Evolutionary conservation across 2,888 invertebrate genomes (phyloP), one percentile per base, ranked within the genome.

Genomic region (Apodemia duryi): DNA sequence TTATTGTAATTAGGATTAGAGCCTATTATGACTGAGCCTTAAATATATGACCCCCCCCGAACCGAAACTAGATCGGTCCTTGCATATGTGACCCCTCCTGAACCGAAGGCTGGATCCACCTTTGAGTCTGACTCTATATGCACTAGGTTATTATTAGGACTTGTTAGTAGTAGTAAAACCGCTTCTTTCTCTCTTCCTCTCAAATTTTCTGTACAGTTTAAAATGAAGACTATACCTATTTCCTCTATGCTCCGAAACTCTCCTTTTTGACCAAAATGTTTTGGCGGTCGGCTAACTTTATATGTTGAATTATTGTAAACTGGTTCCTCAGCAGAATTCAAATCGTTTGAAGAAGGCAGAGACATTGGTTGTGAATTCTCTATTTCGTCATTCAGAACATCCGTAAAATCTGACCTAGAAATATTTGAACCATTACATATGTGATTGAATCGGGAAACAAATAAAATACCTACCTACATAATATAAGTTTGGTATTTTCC

Each of bases 161-260:
- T 35, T 35, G 6, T 38, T 38, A 7, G 38, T 38, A 7, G 38
- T 38, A 7, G 7, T 38, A 1, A 38, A 38, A 38, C 38, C 38
- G 38, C 38, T 7, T 7, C 7, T 7, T 38, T 38, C 38, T 38
- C 38, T 38, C 38, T 38, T 38, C 38, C 7, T 38, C 38, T 38
- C 6, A 38, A 38, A 1, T 38, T 7, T 7, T 38, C 38, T 38
- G 10, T 11, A 3, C 43, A 43, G 46, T 46, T 35, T 63, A 57
- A 11, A 54, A 28, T 35, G 41, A 51, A n/a, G 41, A 57, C 0
- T 41, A 66, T 64, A 88, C 91, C 88, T 66, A 91, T 85, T 83
- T 91, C 91, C 69, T 88, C 83, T 28, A 81, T 72, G 70, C 88
- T 83, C 52, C 91, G 79, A 69, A 88, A 86, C 52, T 85, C 79